Conservation (phyloP, 2,113 vertebrate species). For the Burhinus bistriatus region DNA sequence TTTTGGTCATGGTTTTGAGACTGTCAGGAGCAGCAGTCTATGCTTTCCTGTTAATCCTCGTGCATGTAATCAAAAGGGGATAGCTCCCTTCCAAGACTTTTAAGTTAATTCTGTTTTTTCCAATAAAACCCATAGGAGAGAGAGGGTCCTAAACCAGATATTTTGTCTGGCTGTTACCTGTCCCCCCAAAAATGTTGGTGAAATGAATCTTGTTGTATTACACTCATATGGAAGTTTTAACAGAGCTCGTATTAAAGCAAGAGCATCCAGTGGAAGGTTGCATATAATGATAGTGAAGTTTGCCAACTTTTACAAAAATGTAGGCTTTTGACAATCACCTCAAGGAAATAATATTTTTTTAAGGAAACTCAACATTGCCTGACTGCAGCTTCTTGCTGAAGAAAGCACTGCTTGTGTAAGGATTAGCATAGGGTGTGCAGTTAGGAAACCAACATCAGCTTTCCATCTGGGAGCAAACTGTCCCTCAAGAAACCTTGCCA, state of each 20-base stretch:
- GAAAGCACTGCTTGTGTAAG: background rate
- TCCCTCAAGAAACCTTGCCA: background rate
- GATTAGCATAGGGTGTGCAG: background rate
- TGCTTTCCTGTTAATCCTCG: background rate
- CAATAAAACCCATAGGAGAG: background rate
- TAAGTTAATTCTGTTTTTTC: background rate
- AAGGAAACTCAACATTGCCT: background rate
- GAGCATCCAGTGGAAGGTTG: background rate
- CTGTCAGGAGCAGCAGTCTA: background rate
- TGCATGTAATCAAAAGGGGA: background rate
- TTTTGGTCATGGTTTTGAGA: background rate
- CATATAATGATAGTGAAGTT: background rate
- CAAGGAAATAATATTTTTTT: background rate
- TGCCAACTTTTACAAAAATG: background rate
- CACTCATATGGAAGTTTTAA: background rate
- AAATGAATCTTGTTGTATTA: background rate
- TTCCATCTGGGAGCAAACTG: background rate
- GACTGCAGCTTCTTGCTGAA: background rate
- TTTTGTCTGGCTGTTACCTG: background rate
- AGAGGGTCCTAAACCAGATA: background rate
- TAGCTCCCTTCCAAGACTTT: background rate
- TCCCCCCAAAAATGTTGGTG: background rate
- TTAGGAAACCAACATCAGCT: fast-evolving
- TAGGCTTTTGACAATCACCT: background rate
- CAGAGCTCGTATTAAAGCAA: background rate